Evolutionary conservation across 2,797 vertebrate species (phyloP), one percentile per base, ranked within the genome.

Genomic region (Kryptolebias ocellatus): DNA sequence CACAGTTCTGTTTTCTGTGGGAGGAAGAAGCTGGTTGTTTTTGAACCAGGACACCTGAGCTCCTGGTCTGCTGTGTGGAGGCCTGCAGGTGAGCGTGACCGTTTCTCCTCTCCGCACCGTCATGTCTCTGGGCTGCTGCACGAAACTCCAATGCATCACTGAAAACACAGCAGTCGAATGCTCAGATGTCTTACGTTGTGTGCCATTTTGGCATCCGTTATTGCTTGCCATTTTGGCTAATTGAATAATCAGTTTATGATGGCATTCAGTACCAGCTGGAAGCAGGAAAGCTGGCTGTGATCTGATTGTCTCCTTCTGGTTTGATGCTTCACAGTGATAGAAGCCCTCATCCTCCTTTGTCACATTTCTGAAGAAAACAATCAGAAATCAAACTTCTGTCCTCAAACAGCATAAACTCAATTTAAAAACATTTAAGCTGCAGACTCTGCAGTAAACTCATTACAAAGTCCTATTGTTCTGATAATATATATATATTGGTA

Each of bases 131-230:
- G 92, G 92, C 67, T 94, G 89, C 73, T 81, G 77, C 49, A 84
- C 52, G 34, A 94, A 95, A 27, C 44, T 86, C 94, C 92, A 92
- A 53, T 83, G 90, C 91, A 93, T 93, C 39, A 89, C 94, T 95
- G 60, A 20, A 73, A 72, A 72, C 34, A 80, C 59, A 76, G 45
- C 27, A 46, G 45, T 10, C 15, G 34, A 0, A n/a, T 15, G 10
- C 3, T 27, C 14, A 60, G 27, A 39, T 8, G 8, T 0, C 1
- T n/a, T 15, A 18, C 20, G 2, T 27, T 46, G 7, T 46, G 17
- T 45, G 18, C 7, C 5, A 34, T 31, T 45, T 39, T 29, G 1
- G 4, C 4, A 24, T 24, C 20, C 20, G 20, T 24, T 24, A 24
- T 24, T 24, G 20, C 20, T 24, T 24, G 20, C 20, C 20, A 37